These are phyloP conservation scores for Bombus polaris DNA, from an alignment of 1,140 invertebrate species.

Conservation along the genomic window DNA sequence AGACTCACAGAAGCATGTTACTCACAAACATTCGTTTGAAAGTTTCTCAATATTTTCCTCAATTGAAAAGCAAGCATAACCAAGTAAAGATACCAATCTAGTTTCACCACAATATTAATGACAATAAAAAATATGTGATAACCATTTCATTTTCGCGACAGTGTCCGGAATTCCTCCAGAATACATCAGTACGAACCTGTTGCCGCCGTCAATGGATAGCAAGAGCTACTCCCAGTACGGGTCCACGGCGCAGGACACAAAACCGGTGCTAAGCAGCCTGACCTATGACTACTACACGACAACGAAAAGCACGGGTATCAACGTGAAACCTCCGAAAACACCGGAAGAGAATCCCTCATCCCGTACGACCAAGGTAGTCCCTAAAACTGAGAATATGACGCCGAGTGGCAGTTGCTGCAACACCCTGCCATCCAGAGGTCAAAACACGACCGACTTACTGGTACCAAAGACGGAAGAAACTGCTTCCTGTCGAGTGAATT, in stretches of 20 bases:
- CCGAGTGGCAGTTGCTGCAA: slow-evolving; percentile 82
- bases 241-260: slow-evolving; percentile 75
- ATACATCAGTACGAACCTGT: slow-evolving; percentile 80
- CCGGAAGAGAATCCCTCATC: slow-evolving; percentile 75
- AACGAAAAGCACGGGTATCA: slow-evolving; percentile 76
- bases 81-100: neutral
- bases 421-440: slow-evolving; percentile 81
- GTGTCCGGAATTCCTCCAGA: slow-evolving; percentile 80
- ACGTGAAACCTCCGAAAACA: slow-evolving; percentile 84
- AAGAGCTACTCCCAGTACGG: slow-evolving; percentile 78
- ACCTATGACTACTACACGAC: slow-evolving; percentile 81
- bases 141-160: slow-evolving; percentile 34
- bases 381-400: slow-evolving; percentile 82
- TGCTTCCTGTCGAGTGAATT: slow-evolving; percentile 79
- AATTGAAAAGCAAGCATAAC: neutral
- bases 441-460: slow-evolving; percentile 82
- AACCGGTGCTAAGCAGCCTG: slow-evolving; percentile 77
- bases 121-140: neutral
- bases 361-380: slow-evolving; percentile 77
- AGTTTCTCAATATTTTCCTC: neutral
- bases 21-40: neutral
- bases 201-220: slow-evolving; percentile 79
- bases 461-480: slow-evolving; percentile 86
- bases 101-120: neutral
- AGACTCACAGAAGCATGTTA: neutral